Conservation (phyloP, 2,113 vertebrate species). For the Vimba vimba region DNA sequence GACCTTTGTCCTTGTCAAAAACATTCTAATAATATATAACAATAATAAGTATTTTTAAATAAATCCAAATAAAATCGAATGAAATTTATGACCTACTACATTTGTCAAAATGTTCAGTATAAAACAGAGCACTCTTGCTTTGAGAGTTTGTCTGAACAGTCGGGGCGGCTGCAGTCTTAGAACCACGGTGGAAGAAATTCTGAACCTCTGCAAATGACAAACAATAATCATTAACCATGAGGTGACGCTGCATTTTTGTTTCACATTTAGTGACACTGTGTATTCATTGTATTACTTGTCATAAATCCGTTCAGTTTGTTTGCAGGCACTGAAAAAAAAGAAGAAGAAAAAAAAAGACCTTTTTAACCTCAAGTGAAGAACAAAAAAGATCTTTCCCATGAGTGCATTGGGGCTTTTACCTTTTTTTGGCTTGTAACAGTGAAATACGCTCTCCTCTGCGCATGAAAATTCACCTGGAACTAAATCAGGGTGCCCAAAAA, state of each 20-base stretch:
- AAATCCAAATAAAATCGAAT: too few species aligned
- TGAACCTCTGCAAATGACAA: neutral
- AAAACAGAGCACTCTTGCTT: neutral
- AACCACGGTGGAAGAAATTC: neutral
- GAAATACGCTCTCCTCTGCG: too few species aligned
- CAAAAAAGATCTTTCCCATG: too few species aligned
- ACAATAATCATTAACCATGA: neutral
- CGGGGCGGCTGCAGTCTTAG: too few species aligned
- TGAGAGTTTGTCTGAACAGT: neutral
- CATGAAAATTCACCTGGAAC: too few species aligned
- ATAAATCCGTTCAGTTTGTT: neutral
- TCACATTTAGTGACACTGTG: neutral
- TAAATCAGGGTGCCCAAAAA: too few species aligned
- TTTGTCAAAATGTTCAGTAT: neutral
- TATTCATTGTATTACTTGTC: neutral
- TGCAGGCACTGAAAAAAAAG: neutral
- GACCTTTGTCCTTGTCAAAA: neutral
- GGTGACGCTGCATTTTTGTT: neutral
- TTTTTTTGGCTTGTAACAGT: too few species aligned
- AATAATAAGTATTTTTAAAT: neutral
- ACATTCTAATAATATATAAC: neutral
- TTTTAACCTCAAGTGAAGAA: too few species aligned
- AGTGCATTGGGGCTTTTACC: too few species aligned
- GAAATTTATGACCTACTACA: neutral
- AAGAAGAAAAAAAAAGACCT: neutral